Evolutionary conservation across 2,113 vertebrate genomes (phyloP).

Genomic region (Dasypus novemcinctus): DNA sequence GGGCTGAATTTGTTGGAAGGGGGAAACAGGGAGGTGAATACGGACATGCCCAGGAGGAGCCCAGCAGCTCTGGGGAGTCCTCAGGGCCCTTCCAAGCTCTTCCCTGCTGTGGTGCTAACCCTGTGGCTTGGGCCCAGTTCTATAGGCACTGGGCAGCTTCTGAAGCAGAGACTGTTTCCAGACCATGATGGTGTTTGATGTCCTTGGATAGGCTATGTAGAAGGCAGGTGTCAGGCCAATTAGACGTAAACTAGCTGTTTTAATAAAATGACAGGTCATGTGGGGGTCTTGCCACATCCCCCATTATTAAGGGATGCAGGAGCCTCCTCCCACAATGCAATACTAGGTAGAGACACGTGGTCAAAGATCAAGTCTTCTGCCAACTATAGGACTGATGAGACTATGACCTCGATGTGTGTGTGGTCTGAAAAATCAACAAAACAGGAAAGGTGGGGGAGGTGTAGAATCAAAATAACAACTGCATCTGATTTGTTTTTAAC

Average conservation of each 20-base stretch:
- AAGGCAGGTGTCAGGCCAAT: not conserved
- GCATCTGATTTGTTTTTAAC: slow-evolving; percentile 13
- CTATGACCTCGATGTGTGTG: not conserved
- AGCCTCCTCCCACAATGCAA: not conserved
- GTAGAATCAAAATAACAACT: slow-evolving; percentile 42
- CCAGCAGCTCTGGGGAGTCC: not conserved
- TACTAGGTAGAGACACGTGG: not conserved
- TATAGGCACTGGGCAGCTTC: not conserved
- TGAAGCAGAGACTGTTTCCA: not conserved
- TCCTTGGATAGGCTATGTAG: not conserved
- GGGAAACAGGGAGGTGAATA: not conserved
- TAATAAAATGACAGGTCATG: not conserved
- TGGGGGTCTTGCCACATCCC: not conserved
- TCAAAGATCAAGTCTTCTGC: slow-evolving; percentile 10
- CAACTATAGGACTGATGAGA: not conserved
- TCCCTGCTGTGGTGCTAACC: not conserved
- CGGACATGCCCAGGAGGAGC: not conserved
- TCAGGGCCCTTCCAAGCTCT: not conserved
- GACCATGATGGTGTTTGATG: not conserved
- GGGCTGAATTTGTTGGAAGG: not conserved
- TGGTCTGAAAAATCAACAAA: slow-evolving; percentile 48
- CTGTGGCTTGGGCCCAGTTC: not conserved
- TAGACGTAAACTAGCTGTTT: slow-evolving; percentile 9
- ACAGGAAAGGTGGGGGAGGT: not conserved
- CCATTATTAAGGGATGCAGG: not conserved